These are phyloP conservation scores for Gasterosteus nipponicus DNA, from an alignment of 2,113 vertebrate species.

Conservation along the genomic window DNA sequence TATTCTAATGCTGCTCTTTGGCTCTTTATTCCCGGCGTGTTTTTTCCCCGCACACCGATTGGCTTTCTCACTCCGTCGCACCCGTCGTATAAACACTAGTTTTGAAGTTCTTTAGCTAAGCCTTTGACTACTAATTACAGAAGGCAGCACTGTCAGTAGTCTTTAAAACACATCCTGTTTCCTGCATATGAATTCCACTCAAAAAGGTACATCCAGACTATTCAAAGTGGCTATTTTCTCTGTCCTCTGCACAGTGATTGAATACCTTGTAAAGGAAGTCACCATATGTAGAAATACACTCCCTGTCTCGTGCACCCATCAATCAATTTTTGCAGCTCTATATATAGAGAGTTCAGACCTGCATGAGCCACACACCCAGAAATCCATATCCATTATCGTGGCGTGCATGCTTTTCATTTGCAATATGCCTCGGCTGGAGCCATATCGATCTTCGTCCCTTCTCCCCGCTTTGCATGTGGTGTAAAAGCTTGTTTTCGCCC, in stretches of 20 bases:
- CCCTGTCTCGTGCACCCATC: conserved; percentile 31
- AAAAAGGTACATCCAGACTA: background rate
- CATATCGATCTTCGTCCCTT: conserved; percentile 68
- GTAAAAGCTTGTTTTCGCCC: conserved; percentile 58
- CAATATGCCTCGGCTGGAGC: conserved; percentile 32
- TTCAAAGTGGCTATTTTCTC: background rate
- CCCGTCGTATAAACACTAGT: conserved; percentile 14
- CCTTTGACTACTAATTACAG: conserved; percentile 48
- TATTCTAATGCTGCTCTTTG: conserved; percentile 42
- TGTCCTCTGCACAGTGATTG: conserved; percentile 11
- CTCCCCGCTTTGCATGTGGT: conserved; percentile 36
- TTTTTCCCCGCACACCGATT: conserved; percentile 29
- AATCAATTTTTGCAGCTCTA: conserved; percentile 34
- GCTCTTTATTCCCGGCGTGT: conserved; percentile 27
- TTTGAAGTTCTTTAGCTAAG: conserved; percentile 28
- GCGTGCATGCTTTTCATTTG: conserved; percentile 72
- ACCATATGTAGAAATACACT: conserved; percentile 32
- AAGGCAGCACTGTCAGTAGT: conserved; percentile 5
- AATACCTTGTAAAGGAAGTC: conserved; percentile 22
- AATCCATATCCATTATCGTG: conserved; percentile 78
- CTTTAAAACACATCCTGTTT: conserved; percentile 3
- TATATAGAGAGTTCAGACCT: conserved; percentile 44
- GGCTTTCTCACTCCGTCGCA: conserved; percentile 5
- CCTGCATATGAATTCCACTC: background rate
- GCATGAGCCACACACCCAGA: conserved; percentile 54